A percentile compares a stretch with the other conserved stretches of the same genome.
Evolutionary conservation across 2,113 vertebrate species (phyloP).

Genomic region (Elgaria multicarinata): DNA sequence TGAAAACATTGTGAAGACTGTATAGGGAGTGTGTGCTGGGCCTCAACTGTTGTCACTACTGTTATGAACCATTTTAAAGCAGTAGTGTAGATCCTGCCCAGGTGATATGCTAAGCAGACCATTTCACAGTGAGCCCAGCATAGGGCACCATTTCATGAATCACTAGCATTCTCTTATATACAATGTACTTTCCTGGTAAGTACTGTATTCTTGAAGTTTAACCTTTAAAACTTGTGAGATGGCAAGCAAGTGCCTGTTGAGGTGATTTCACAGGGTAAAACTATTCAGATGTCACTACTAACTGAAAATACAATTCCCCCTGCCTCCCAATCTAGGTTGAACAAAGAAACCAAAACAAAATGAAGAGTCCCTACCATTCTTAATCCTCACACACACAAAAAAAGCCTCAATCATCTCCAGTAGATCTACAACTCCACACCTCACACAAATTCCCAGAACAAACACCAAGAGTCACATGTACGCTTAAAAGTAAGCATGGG

Average conservation of each 20-base stretch:
- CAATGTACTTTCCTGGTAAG: neutral
- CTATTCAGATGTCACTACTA: neutral
- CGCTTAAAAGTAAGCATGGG: fast-evolving
- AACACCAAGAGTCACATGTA: fast-evolving
- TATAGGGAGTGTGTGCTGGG: too few species aligned
- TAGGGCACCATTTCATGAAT: neutral
- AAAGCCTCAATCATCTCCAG: neutral
- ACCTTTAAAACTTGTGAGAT: neutral
- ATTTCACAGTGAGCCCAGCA: neutral
- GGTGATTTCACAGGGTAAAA: neutral
- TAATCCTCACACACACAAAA: neutral
- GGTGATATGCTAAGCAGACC: neutral
- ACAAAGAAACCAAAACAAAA: neutral
- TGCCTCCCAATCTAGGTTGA: neutral
- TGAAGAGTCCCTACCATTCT: neutral
- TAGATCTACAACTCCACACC: fast-evolving
- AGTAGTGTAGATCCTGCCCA: too few species aligned
- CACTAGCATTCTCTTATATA: neutral
- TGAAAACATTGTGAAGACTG: too few species aligned
- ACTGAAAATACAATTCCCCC: neutral
- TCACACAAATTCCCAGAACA: too few species aligned
- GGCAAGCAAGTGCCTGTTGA: neutral
- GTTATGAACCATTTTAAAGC: too few species aligned
- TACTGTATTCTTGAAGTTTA: neutral
- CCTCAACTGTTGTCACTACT: too few species aligned